Evolutionary conservation across 2,797 vertebrate genomes (phyloP).

Genomic region (Enteromius unitaeniatus): DNA sequence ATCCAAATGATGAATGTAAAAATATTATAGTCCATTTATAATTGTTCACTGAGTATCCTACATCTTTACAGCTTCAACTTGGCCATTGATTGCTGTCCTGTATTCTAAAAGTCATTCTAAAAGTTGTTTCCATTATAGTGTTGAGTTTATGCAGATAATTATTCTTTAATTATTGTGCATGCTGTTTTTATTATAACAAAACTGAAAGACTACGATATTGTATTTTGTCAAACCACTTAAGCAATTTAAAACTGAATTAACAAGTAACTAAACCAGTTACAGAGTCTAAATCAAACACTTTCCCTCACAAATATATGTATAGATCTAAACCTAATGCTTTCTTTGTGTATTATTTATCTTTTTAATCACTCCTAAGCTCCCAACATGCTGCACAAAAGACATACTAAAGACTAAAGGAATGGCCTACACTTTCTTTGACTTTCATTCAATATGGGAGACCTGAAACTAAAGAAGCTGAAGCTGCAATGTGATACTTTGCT

Average conservation of each 20-base stretch:
- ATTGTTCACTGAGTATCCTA: background rate
- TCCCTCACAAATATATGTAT: background rate
- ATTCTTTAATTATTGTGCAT: background rate
- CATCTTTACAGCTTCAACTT: background rate
- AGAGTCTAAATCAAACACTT: background rate
- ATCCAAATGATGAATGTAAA: background rate
- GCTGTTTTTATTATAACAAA: background rate
- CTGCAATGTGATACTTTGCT: background rate
- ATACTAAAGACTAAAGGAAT: background rate
- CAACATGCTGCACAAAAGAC: background rate
- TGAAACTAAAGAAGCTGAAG: background rate
- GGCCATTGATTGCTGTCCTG: background rate
- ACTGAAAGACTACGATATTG: background rate
- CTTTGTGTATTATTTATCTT: background rate
- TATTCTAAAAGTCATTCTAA: background rate
- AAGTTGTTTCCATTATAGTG: constrained; percentile 2
- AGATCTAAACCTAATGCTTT: background rate
- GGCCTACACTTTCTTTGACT: background rate
- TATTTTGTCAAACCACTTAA: background rate
- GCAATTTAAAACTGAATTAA: background rate
- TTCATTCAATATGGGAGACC: background rate
- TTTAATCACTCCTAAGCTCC: background rate
- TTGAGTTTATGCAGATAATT: background rate
- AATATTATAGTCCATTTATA: background rate
- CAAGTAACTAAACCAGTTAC: background rate